Base-by-base conservation (phyloP, 2,113 vertebrate genomes). In the Syngnathus typhle region DNA sequence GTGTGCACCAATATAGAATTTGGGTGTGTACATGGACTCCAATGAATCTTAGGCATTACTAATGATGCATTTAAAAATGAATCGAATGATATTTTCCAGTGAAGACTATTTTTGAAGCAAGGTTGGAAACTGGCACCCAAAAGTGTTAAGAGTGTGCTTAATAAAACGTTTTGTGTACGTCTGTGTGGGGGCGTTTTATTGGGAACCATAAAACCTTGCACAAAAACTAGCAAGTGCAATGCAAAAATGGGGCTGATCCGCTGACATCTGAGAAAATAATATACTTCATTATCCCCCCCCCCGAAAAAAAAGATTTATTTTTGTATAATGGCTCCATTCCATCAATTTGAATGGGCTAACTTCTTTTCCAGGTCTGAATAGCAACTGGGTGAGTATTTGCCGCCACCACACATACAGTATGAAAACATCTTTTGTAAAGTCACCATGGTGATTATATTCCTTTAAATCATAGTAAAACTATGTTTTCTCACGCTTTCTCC, bases 341-440 rank as follows among this genome's bases (percentile, higher is more conserved):
- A 82, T 85, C 75, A 76, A 85, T 88, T 88, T 83, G 83, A 89
- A 91, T 89, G 88, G 91, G 89, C 87, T 73, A 85, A 85, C 81
- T 90, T 85, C 87, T 87, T 88, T 78, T 85, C 78, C 75, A 87
- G 86, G 80, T 78, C 81, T 76, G 76, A 82, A 67, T 79, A 87
- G 19, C 19, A 70, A 55, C 6, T 41, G 47, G 27, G 39, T 7
- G 5, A 3, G 23, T 60, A 68, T 47, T 67, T 46, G 64, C 69
- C 69, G 78, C 76, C 27, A 3, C 27, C 27, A 32, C 27, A 32
- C 27, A 3, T 32, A 32, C 27, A 32, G 82, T 72, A 62, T 70
- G 60, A 62, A 62, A 62, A 44, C 21, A 44, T 16, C n/a, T 44
- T 44, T 62, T 65, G 69, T 76, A 65, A 74, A 79, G 75, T 69